A percentile compares a stretch with the other conserved stretches of the same genome.
Evolutionary conservation across 2,888 invertebrate genomes (phyloP).

Genomic region (Troides oblongomaculatus): DNA sequence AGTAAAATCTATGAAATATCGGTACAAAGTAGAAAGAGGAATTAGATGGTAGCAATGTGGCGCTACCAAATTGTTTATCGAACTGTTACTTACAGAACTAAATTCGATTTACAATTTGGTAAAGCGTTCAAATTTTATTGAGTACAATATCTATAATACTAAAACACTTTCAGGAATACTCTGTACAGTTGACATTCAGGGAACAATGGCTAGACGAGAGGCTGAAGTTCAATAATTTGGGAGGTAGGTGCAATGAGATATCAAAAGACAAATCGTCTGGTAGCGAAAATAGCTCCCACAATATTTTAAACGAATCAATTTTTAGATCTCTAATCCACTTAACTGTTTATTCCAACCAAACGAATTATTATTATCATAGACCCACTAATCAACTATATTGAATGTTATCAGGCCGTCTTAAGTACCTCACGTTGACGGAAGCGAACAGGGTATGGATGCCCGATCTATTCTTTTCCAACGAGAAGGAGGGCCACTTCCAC

Average conservation of each 20-base stretch:
- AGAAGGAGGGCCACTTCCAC: constrained; percentile 98
- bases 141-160: constrained; percentile 36
- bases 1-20: constrained; percentile 4
- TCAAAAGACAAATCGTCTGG: not conserved
- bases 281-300: too few species aligned
- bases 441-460: constrained; percentile 99
- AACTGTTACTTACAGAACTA: not conserved
- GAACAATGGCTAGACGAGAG: constrained; percentile 98
- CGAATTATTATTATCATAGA: not conserved
- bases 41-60: constrained; percentile 22
- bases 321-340: too few species aligned
- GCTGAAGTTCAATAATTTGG: constrained; percentile 92
- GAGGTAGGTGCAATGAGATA: constrained; percentile 78
- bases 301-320: too few species aligned
- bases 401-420: constrained; percentile 86
- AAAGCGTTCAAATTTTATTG: constrained; percentile 28
- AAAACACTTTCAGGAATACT: constrained; percentile 95
- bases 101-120: constrained; percentile 35
- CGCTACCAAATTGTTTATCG: constrained; percentile 20
- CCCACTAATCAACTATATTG: not conserved
- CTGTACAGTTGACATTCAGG: constrained; percentile 97
- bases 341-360: too few species aligned
- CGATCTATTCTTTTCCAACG: constrained; percentile 98
- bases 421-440: constrained; percentile 95
- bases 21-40: constrained; percentile 10